These are phyloP conservation scores for Drosophila buzzatii DNA, from an alignment of 2,888 invertebrate species.

Conservation along the genomic window DNA sequence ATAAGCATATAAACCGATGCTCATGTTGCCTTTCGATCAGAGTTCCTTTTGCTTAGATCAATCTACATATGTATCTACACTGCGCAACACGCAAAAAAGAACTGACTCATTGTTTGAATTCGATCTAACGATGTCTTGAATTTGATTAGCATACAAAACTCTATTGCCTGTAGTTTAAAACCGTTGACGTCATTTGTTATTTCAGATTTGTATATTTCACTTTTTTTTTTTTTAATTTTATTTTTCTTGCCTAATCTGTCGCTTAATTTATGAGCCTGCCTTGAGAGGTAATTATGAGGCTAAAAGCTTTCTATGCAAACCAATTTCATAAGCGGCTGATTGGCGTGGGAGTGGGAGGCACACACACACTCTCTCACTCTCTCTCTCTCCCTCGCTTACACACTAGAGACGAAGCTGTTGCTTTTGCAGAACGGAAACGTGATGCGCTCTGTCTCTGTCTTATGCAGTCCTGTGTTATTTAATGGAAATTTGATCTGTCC, in stretches of 20 bases:
- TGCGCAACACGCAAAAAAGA: not conserved
- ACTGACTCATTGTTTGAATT: constrained; percentile 3
- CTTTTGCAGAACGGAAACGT: constrained; percentile 3
- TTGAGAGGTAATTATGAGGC: constrained; percentile 51
- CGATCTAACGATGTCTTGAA: constrained; percentile 9
- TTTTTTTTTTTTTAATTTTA: constrained; percentile 14
- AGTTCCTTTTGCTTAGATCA: not conserved
- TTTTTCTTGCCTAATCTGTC: constrained; percentile 52
- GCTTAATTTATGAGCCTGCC: constrained; percentile 52
- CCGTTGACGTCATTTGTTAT: constrained; percentile 57
- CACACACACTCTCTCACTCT: not conserved
- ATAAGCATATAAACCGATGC: no score
- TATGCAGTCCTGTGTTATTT: not conserved
- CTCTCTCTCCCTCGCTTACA: not conserved
- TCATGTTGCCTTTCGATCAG: not conserved
- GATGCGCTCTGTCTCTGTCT: not conserved
- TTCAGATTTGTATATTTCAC: constrained; percentile 22
- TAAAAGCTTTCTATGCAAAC: constrained; percentile 32
- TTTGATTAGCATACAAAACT: constrained; percentile 23
- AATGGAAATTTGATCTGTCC: constrained; percentile 7
- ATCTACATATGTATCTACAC: not conserved
- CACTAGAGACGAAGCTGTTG: constrained; percentile 14
- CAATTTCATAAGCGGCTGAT: constrained; percentile 39
- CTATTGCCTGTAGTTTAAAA: constrained; percentile 35
- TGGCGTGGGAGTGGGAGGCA: constrained; percentile 40